Base-by-base conservation (phyloP, 2,888 invertebrate species). In the Drosophila stalkeri region DNA sequence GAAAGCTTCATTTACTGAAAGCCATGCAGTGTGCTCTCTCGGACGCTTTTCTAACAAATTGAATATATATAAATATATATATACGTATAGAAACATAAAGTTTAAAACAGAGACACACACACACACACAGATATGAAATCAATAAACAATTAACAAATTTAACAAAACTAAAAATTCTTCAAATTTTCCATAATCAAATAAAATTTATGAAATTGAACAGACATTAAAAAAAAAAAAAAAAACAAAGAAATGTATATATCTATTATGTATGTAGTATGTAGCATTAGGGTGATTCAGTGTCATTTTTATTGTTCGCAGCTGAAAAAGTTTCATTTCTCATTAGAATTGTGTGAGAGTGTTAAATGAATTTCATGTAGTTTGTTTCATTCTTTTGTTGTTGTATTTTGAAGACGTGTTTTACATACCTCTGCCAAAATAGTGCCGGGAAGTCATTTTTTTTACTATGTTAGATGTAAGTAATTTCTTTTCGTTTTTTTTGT, bases 1-100 rank as follows among this genome's bases (percentile, higher is more conserved):
- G 54, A 27, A 78, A 78, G 81, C 84, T 84, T 82, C 77, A 75
- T 72, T 85, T 84, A 89, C 83, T 75, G 79, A 76, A 93, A 93
- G 93, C 93, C 93, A 93, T 93, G 93, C 93, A 93, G 91, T 92
- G 93, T 88, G 91, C 90, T 92, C 93, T 93, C 93, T 93, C 93
- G 93, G 93, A 93, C 85, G 89, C 74, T 85, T 87, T 87, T 72
- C 47, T 77, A 79, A 66, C 39, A 60, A 66, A 47, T 60, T 16
- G 64, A 64, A 57, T 66, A 31, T 65, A 60, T 57, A n/a, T 2
- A 41, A 44, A 20, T 39, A 14, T 47, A n/a, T 11, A 37, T 46
- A 18, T 41, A 16, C 37, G 27, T 46, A 46, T n/a, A 16, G 6
- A 43, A 43, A 43, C 39, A 66, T 55, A 33, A 49, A 73, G 47